phyloP scores from a whole-genome alignment of 2,113 vertebrate genomes.

The Trichechus manatus region DNA sequence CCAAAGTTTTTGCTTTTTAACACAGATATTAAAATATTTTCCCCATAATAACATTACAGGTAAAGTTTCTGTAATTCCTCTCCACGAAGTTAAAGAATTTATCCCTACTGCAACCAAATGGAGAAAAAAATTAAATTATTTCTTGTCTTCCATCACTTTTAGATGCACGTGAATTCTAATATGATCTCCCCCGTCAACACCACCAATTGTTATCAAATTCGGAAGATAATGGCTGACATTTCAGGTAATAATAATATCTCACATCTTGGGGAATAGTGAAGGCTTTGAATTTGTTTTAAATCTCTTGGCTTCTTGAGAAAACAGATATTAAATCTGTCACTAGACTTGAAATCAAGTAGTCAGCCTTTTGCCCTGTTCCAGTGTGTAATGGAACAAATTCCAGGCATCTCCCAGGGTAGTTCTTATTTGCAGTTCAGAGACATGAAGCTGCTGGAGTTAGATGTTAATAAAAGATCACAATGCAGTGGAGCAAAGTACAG shows the following conservation, averaged over 20 bases:
- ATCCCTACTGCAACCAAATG: neutral
- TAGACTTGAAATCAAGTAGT: slow-evolving; percentile 36
- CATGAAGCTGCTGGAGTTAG: neutral
- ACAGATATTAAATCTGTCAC: slow-evolving; percentile 51
- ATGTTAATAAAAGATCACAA: slow-evolving; percentile 60
- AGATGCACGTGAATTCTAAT: neutral
- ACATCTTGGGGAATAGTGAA: neutral
- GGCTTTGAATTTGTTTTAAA: neutral
- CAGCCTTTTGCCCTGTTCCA: slow-evolving; percentile 4
- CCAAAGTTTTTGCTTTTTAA: neutral
- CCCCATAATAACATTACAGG: neutral
- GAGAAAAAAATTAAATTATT: neutral
- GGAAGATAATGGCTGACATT: neutral
- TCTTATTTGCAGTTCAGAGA: slow-evolving; percentile 62
- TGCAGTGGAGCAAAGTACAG: neutral
- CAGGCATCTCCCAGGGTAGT: slow-evolving; percentile 11
- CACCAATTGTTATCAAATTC: neutral
- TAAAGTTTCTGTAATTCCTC: neutral
- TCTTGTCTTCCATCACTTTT: neutral
- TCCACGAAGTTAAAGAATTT: neutral
- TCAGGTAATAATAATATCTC: slow-evolving; percentile 12
- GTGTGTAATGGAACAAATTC: slow-evolving; percentile 39
- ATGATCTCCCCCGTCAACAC: neutral
- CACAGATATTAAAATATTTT: neutral
- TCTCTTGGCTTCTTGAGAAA: slow-evolving; percentile 61